A percentile compares a stretch with the other conserved stretches of the same genome.
Evolutionary conservation across 2,797 vertebrate species (phyloP).

Genomic region (Tamandua tetradactyla): DNA sequence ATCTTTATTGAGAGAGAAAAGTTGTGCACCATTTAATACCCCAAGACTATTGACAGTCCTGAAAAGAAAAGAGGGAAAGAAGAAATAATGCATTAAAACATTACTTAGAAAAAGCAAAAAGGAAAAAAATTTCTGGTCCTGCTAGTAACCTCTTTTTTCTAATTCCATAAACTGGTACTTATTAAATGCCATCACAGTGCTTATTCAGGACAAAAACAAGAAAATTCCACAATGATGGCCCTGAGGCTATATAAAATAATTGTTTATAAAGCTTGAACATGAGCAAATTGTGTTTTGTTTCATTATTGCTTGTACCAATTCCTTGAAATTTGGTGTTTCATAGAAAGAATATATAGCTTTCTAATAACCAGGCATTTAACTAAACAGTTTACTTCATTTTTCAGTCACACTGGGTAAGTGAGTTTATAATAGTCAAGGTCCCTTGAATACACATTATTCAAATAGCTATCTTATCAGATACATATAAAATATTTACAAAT

Average conservation of each 20-base stretch:
- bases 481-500: not conserved
- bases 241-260: not conserved
- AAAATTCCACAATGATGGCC: too few species aligned
- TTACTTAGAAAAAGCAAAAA: not conserved
- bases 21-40: slow-evolving; percentile 95
- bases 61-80: not conserved
- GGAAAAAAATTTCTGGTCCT: not conserved
- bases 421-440: not conserved
- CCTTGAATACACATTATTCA: not conserved
- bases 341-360: not conserved
- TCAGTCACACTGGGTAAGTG: not conserved
- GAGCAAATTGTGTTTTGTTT: not conserved
- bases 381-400: not conserved
- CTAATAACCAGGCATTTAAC: not conserved
- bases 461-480: not conserved
- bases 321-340: not conserved
- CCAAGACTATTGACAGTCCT: slow-evolving; percentile 97
- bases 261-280: not conserved
- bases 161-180: not conserved
- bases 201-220: not conserved
- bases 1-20: slow-evolving; percentile 98
- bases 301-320: not conserved
- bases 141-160: not conserved
- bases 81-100: not conserved
- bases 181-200: not conserved